A percentile compares a stretch with the other conserved stretches of the same genome.
Conservation (phyloP, 2,888 invertebrate species). For the Muschampia staudingeri region DNA sequence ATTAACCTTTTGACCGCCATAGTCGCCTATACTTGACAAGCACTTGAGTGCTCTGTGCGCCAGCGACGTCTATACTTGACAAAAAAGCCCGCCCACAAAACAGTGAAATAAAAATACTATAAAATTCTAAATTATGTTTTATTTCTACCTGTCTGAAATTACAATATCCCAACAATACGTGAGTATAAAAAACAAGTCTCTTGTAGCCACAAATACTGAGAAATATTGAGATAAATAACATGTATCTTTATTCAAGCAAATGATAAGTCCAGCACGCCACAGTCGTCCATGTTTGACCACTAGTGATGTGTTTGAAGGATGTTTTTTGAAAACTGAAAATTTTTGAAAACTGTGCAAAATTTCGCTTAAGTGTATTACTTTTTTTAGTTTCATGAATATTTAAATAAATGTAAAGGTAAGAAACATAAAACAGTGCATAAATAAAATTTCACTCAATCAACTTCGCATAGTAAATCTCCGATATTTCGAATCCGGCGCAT, state of each 20-base stretch:
- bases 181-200: constrained; percentile 25
- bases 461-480: constrained; percentile 25
- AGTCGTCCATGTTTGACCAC: constrained; percentile 23
- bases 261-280: constrained; percentile 20
- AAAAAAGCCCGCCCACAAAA: constrained; percentile 21
- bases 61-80: constrained; percentile 26
- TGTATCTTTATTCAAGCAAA: constrained; percentile 22
- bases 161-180: constrained; percentile 15
- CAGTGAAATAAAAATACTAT: constrained; percentile 19
- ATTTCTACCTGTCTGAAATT: constrained; percentile 16
- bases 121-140: constrained; percentile 16
- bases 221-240: constrained; percentile 20
- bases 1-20: neutral
- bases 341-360: constrained; percentile 13
- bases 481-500: constrained; percentile 23
- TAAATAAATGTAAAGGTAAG: neutral
- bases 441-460: constrained; percentile 23
- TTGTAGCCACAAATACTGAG: constrained; percentile 26
- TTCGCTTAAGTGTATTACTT: constrained; percentile 15
- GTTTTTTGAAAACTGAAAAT: constrained; percentile 15
- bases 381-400: constrained; percentile 11
- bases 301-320: constrained; percentile 15
- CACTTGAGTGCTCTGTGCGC: constrained; percentile 18
- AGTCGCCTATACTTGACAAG: constrained; percentile 27
- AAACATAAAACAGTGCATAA: constrained; percentile 4